phyloP scores from a whole-genome alignment of 2,888 invertebrate genomes.

The Drosophila mayaguana region DNA sequence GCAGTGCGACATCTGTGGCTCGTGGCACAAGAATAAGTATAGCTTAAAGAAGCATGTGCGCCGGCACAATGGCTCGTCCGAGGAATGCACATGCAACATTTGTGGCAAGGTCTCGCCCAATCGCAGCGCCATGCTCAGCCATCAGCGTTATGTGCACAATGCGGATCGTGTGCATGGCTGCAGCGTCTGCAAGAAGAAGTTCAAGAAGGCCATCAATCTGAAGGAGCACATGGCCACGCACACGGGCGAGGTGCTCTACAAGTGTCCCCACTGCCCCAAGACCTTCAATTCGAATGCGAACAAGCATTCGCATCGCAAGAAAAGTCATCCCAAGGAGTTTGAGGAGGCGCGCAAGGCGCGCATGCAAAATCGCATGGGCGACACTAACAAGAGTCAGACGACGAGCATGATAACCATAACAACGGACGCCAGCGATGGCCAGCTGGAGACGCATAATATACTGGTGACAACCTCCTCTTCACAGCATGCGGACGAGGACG shows the following conservation, averaged over 20 bases:
- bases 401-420: conserved; percentile 61
- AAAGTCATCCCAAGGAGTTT: conserved; percentile 83
- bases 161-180: conserved; percentile 81
- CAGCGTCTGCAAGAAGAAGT: conserved; percentile 83
- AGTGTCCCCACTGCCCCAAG: conserved; percentile 84
- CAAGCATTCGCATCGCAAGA: conserved; percentile 84
- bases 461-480: conserved; percentile 56
- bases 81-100: conserved; percentile 78
- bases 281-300: conserved; percentile 85
- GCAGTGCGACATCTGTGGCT: conserved; percentile 83
- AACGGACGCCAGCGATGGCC: conserved; percentile 40
- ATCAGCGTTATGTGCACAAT: conserved; percentile 83
- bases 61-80: conserved; percentile 79
- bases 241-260: conserved; percentile 84
- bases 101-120: conserved; percentile 84
- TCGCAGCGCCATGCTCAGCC: conserved; percentile 83
- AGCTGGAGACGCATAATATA: conserved; percentile 59
- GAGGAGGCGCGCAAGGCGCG: conserved; percentile 76
- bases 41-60: conserved; percentile 83
- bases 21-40: conserved; percentile 84
- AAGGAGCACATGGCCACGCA: conserved; percentile 85
- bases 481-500: conserved; percentile 27
- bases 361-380: conserved; percentile 58
- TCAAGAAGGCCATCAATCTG: conserved; percentile 82
- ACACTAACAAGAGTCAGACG: conserved; percentile 6